A percentile compares a stretch with the other conserved stretches of the same genome.
phyloP scores from a whole-genome alignment of 2,113 vertebrate genomes.

The Scomber scombrus region DNA sequence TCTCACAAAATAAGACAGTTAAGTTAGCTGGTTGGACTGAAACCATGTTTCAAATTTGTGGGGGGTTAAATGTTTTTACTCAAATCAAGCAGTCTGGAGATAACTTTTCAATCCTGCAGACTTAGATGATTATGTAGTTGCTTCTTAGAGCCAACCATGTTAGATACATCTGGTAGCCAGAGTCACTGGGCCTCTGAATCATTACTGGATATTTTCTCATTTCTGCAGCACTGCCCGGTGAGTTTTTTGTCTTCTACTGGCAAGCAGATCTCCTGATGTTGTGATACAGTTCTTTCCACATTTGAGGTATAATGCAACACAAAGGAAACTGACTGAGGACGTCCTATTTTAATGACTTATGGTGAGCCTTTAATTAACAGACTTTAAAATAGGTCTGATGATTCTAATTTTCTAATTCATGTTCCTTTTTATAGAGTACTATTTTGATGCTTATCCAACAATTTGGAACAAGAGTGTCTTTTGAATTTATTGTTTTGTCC shows the following conservation, averaged over 20 bases:
- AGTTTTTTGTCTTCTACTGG: constrained; percentile 3
- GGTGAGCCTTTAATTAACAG: neutral
- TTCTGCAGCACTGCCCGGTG: neutral
- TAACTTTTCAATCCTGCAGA: neutral
- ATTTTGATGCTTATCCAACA: neutral
- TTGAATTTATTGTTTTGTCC: neutral
- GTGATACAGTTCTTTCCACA: constrained; percentile 11
- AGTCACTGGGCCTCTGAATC: constrained; percentile 27
- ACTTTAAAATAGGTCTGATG: neutral
- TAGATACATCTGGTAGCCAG: constrained; percentile 22
- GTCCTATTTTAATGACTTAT: neutral
- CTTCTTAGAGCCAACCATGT: neutral
- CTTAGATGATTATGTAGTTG: too few relatives aligned
- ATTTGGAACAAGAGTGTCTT: neutral
- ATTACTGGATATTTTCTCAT: neutral
- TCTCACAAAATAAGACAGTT: too few relatives aligned
- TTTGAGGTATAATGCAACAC: neutral
- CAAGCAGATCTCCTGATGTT: neutral
- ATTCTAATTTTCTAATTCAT: neutral
- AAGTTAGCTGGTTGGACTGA: too few relatives aligned
- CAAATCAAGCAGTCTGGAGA: too few relatives aligned
- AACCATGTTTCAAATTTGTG: too few relatives aligned
- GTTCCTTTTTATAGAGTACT: too few relatives aligned
- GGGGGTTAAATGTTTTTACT: neutral
- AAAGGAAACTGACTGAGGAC: constrained; percentile 4